Percentiles rank a stretch among this genome's conserved stretches.
phyloP scores from a whole-genome alignment of 2,113 vertebrate genomes.

The Cepphus grylle region DNA sequence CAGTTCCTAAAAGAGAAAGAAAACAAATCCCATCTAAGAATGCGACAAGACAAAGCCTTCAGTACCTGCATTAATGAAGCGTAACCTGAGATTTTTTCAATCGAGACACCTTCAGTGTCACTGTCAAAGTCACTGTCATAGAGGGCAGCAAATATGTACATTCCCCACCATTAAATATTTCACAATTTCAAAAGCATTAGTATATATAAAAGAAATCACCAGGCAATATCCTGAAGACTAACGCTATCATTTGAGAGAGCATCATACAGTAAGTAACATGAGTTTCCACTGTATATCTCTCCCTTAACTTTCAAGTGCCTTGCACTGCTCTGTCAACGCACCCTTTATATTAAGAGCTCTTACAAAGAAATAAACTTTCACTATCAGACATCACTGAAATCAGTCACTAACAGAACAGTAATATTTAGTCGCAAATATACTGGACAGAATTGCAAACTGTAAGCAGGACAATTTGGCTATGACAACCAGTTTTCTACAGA shows the following conservation, averaged over 20 bases:
- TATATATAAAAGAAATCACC: neutral
- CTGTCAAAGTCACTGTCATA: neutral
- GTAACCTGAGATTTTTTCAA: neutral
- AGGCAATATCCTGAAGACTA: neutral
- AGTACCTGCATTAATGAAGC: neutral
- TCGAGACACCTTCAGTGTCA: neutral
- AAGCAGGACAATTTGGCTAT: neutral
- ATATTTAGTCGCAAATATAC: neutral
- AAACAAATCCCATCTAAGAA: conserved; percentile 31
- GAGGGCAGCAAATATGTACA: neutral
- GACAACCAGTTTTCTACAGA: neutral
- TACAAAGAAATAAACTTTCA: neutral
- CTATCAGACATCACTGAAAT: neutral
- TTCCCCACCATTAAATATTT: neutral
- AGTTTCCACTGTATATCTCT: neutral
- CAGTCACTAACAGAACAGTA: neutral
- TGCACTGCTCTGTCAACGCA: neutral
- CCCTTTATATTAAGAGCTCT: neutral
- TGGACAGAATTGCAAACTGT: neutral
- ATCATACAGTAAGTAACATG: neutral
- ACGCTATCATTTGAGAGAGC: neutral
- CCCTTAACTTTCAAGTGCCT: neutral
- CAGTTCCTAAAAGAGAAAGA: conserved; percentile 86
- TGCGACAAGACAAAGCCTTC: neutral
- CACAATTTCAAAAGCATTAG: neutral